Evolutionary conservation across 2,113 vertebrate species (phyloP), one percentile per base, ranked within the genome.

Genomic region (Centropus unirufus): DNA sequence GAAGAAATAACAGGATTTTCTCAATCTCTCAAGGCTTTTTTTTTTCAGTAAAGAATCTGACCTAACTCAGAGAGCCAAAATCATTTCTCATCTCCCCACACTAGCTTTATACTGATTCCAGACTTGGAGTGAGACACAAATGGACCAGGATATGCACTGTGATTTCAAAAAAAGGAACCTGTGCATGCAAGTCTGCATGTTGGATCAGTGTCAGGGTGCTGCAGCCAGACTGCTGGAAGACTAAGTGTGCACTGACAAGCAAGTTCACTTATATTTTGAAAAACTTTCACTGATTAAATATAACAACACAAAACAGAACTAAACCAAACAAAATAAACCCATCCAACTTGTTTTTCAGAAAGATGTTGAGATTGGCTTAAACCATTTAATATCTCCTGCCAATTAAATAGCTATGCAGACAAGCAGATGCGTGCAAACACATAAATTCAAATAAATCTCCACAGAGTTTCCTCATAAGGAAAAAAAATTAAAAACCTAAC

Each of bases 281-380:
- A 64, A 36, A 17, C 8, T 83, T 68, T 69, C 30, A 19, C 18
- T 44, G n/a, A 69, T 6, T 19, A 24, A 66, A 85, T 88, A 47
- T 22, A 1, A 3, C 22, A 69, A 24, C 3, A 1, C 11, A 77
- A 30, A 5, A 2, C 6, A 21, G 69, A 73, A 3, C 8, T 3
- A 19, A 57, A 36, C 36, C 36, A 36, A 36, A 36, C 36, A 36
- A 36, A 36, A 36, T 36, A 9, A 36, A 36, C 36, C 36, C 36
- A 0, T 1, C 1, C 24, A 42, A 24, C 0, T 26, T 26, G 24
- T 52, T 27, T 22, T 14, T 51, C 11, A 51, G 47, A 52, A 55
- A 49, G 4, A 18, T 44, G 8, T 49, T 40, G 8, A 61, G 44
- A 79, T 66, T 8, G 70, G 8, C 6, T 79, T 54, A 24, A 87